Conservation (phyloP, 2,888 invertebrate species). For the Acronicta psi region DNA sequence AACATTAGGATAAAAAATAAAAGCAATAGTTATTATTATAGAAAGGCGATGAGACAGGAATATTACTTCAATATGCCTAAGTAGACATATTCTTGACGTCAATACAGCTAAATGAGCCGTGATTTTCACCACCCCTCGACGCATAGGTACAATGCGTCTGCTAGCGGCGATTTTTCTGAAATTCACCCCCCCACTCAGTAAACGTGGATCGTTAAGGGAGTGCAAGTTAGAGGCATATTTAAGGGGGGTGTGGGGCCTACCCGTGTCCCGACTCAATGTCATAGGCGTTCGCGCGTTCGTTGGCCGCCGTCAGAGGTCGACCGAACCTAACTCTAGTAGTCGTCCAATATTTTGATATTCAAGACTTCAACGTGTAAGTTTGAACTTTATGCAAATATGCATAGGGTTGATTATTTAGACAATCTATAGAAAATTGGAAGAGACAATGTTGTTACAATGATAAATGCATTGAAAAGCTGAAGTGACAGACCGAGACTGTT, state of each 20-base stretch:
- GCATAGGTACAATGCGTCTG: slow-evolving; percentile 62
- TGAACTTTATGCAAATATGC: slow-evolving; percentile 21
- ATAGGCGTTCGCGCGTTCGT: slow-evolving; percentile 83
- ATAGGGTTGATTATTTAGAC: slow-evolving; percentile 16
- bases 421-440: slow-evolving; percentile 7
- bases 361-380: slow-evolving; percentile 31
- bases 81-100: slow-evolving; percentile 20
- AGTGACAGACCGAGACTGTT: slow-evolving; percentile 58
- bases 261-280: slow-evolving; percentile 81
- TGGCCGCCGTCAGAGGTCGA: slow-evolving; percentile 83
- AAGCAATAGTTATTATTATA: not conserved
- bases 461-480: slow-evolving; percentile 65
- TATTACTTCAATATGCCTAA: not conserved
- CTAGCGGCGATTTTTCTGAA: slow-evolving; percentile 54
- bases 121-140: slow-evolving; percentile 43
- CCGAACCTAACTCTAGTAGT: slow-evolving; percentile 57
- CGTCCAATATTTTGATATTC: slow-evolving; percentile 30
- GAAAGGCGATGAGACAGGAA: slow-evolving; percentile 5
- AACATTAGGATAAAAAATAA: not conserved
- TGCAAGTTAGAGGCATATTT: slow-evolving; percentile 68
- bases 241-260: slow-evolving; percentile 73
- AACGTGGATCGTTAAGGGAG: slow-evolving; percentile 66
- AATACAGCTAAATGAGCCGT: slow-evolving; percentile 43
- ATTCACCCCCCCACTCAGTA: slow-evolving; percentile 40
- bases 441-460: slow-evolving; percentile 50